These are phyloP conservation scores for Struthio camelus DNA, from an alignment of 2,113 vertebrate species.

Conservation along the genomic window DNA sequence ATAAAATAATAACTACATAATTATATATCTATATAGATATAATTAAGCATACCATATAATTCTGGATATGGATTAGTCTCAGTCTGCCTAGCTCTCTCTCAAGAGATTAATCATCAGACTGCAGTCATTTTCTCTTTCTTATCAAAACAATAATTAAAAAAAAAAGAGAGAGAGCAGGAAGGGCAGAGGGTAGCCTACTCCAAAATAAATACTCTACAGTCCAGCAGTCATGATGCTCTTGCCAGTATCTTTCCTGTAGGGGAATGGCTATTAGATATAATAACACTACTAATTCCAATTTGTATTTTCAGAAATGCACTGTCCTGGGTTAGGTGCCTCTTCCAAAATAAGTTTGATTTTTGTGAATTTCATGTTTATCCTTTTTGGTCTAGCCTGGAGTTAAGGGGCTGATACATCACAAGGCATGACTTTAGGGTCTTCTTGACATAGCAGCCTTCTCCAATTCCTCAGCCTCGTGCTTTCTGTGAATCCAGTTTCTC, in stretches of 20 bases:
- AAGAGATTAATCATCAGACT: not conserved
- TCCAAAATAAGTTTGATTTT: not conserved
- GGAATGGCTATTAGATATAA: not conserved
- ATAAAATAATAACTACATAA: too few relatives aligned
- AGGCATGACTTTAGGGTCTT: not conserved
- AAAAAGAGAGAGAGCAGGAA: not conserved
- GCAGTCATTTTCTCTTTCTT: not conserved
- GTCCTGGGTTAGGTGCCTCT: not conserved
- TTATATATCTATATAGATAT: fast-evolving
- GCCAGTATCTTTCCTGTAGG: not conserved
- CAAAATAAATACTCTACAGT: not conserved
- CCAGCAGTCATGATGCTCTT: not conserved
- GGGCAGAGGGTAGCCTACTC: not conserved
- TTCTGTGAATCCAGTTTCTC: not conserved
- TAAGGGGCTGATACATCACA: not conserved
- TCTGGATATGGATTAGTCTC: not conserved
- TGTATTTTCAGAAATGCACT: not conserved
- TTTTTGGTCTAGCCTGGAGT: not conserved
- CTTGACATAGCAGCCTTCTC: not conserved
- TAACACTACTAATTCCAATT: not conserved
- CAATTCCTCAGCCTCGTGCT: not conserved
- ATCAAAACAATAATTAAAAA: not conserved
- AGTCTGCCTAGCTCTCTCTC: not conserved
- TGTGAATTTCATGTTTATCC: not conserved
- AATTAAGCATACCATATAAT: not conserved